Evolutionary conservation across 2,113 vertebrate species (phyloP), one percentile per base, ranked within the genome.

Genomic region (Salvator merianae): DNA sequence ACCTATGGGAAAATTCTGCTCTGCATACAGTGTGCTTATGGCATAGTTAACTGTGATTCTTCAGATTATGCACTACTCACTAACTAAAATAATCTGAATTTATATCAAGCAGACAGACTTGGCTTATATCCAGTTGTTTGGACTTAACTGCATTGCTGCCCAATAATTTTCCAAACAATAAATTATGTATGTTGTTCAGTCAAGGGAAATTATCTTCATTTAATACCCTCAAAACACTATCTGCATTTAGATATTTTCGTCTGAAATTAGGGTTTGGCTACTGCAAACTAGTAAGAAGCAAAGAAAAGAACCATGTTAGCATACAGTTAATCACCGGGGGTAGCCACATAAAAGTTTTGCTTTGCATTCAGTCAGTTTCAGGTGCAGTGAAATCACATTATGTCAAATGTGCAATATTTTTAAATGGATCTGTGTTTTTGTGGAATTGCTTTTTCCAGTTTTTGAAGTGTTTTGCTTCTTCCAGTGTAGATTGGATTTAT

Each of bases 41-140:
- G 34, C 34, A 69, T 69, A 9, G 32, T 84, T 77, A 68, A 69
- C 65, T 70, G 28, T 69, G 53, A 70, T 55, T 28, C 75, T 71
- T 62, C 74, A 77, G 83, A 78, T 59, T 81, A 70, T 84, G 50
- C 47, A 59, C 50, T 38, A 40, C n/a, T 32, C 30, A 22, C 38
- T 24, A 71, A 59, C 68, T 71, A 50, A 71, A 71, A 66, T 62
- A 50, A 69, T 68, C 73, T 34, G 76, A 78, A 83, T 68, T 70
- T 84, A 55, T 77, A 84, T 30, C 47, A 84, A n/a, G 26, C 18
- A 55, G 12, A 77, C 34, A 40, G 22, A n/a, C 5, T 70, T 78
- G 83, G 75, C 75, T 77, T 59, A 84, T 78, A 70, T 59, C 83
- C 83, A 84, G 50, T 12, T 70, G 50, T 77, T 78, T 84, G 83